Evolutionary conservation across 2,797 vertebrate genomes (phyloP), one percentile per base, ranked within the genome.

Genomic region (Gallinago nigripennis): DNA sequence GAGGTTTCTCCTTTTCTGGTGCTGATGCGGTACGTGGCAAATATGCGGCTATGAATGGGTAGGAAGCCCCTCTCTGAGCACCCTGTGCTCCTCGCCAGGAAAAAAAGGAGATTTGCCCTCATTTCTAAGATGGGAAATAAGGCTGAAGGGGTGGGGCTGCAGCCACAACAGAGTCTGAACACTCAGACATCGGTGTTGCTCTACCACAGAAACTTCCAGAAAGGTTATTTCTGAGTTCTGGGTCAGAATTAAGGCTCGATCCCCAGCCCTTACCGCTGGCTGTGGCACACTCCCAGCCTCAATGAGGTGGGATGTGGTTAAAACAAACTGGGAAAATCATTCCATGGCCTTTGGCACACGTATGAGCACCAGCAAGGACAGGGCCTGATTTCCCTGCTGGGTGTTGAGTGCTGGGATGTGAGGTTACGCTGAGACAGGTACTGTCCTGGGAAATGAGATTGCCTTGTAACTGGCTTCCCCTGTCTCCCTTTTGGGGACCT

Each of bases 1-100:
- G 68, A 70, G 28, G 16, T 45, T 14, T 8, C 31, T 82, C 16
- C 5, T 71, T 63, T 78, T 72, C 41, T 68, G 48, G 53, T 48
- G 14, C 17, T 1, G 2, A 2, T 24, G 2, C 1, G 3, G 30
- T 54, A 33, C 1, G 2, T 28, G 45, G 56, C 0, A 1, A 39
- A 9, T 30, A 15, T 0, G 7, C 25, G 9, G 13, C 43, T 81
- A 19, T 0, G 0, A 35, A 20, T 25, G 28, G 16, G 25, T 30
- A 24, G 31, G 48, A 83, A 60, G 6, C 24, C 16, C 4, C 25
- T 84, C 19, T 57, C 37, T 64, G 48, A 61, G 45, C 8, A 41
- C 20, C 18, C 1, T 0, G 1, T 0, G 1, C 13, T 66, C 28
- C 43, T 61, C 39, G 43, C 25, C 18, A 43, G 35, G 1, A 31